Evolutionary conservation across 2,888 invertebrate species (phyloP).

Genomic region (Athetis lepigone): DNA sequence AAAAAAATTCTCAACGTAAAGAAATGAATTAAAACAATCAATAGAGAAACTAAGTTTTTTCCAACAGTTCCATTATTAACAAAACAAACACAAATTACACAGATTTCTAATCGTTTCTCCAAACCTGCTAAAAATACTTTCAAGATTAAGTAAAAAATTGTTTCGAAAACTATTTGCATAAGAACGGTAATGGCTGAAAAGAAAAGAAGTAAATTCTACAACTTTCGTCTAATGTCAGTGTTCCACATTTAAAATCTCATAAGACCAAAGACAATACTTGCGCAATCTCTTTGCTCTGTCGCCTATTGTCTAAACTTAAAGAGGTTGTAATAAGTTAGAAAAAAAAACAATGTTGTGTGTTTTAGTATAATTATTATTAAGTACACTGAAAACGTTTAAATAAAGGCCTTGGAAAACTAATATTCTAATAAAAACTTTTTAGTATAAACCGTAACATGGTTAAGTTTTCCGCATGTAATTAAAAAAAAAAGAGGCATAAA

Average conservation of each 20-base stretch:
- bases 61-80: conserved; percentile 1
- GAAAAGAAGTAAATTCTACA: conserved; percentile 3
- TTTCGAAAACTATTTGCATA: conserved; percentile 24
- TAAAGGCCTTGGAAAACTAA: conserved; percentile 11
- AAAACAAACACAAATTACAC: conserved; percentile 18
- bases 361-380: conserved; percentile 15
- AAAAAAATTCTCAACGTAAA: neutral
- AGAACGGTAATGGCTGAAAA: conserved; percentile 16
- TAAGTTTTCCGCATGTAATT: conserved; percentile 6
- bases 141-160: conserved; percentile 33
- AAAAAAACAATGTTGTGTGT: conserved; percentile 7
- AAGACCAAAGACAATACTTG: conserved; percentile 36
- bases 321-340: conserved; percentile 19
- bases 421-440: conserved; percentile 19
- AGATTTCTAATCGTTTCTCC: conserved; percentile 28
- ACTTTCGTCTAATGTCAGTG: conserved; percentile 39
- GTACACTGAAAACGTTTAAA: neutral
- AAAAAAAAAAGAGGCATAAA: conserved; percentile 5
- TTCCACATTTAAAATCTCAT: conserved; percentile 55
- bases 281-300: conserved; percentile 38
- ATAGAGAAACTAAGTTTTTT: conserved; percentile 20
- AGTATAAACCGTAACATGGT: conserved; percentile 12
- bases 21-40: conserved; percentile 7
- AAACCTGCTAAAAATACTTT: conserved; percentile 23
- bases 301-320: conserved; percentile 37